These are phyloP conservation scores for Aplidium turbinatum DNA, from an alignment of 23 tunicate species.

Conservation along the genomic window DNA sequence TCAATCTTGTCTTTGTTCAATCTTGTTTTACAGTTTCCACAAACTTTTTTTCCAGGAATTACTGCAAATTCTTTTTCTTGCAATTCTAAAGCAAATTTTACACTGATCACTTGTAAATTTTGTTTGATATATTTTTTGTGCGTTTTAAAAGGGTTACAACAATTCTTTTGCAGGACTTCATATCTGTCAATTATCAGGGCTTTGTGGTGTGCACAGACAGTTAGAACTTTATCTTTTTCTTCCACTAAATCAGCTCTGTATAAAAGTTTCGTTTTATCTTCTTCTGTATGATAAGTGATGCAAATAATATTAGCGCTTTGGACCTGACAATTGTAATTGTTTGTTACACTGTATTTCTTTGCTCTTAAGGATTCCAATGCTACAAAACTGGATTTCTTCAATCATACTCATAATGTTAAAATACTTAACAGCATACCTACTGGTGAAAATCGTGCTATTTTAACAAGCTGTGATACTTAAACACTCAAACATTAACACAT, in stretches of 20 bases:
- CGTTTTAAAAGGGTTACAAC: constrained; percentile 8
- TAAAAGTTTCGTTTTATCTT: not conserved
- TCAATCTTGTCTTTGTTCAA: constrained; percentile 10
- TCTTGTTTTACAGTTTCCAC: constrained; percentile 16
- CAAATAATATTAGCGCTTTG: not conserved
- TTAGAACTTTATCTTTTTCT: not conserved
- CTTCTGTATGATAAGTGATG: not conserved
- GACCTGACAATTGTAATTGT: not conserved
- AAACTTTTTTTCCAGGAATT: too few species aligned
- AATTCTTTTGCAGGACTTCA: constrained; percentile 3
- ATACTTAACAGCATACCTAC: too few species aligned
- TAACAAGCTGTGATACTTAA: too few species aligned
- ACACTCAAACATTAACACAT: too few species aligned
- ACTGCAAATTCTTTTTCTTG: too few species aligned
- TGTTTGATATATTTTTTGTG: constrained; percentile 1
- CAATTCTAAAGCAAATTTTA: constrained; percentile 3
- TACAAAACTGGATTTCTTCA: constrained; percentile 7
- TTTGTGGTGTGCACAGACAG: constrained; percentile 14
- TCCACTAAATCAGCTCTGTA: constrained; percentile 3
- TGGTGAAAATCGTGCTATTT: too few species aligned
- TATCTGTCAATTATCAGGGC: constrained; percentile 1
- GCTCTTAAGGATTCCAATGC: constrained; percentile 2
- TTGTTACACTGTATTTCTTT: constrained; percentile 1
- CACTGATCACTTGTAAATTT: constrained; percentile 17
- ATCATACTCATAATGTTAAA: not conserved